Conservation (phyloP, 2,113 vertebrate species). For the Semnornis frantzii region DNA sequence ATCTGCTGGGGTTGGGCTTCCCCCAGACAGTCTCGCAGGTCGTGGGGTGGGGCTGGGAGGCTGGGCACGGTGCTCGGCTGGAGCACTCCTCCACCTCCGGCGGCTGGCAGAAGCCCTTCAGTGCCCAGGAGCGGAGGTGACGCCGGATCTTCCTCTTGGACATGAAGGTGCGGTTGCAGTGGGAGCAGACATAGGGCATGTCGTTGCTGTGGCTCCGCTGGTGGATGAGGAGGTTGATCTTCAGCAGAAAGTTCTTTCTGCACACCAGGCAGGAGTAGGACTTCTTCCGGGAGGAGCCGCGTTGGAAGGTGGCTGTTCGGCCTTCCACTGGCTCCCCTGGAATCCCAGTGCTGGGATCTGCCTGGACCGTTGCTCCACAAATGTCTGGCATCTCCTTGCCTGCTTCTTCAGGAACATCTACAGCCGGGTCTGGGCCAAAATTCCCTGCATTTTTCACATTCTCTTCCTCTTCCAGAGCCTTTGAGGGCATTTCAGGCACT, state of each 20-base stretch:
- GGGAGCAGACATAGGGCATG: not conserved
- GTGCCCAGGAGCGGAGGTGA: not conserved
- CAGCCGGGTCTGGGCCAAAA: not conserved
- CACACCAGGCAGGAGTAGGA: slow-evolving; percentile 14
- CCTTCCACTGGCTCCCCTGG: not conserved
- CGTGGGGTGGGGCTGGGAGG: accelerated
- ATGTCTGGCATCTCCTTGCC: not conserved
- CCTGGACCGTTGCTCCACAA: accelerated
- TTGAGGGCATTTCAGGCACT: accelerated
- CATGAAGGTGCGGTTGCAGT: slow-evolving; percentile 13
- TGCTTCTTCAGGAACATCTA: accelerated
- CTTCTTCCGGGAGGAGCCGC: not conserved
- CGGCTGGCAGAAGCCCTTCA: slow-evolving; percentile 4
- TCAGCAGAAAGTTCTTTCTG: slow-evolving; percentile 32
- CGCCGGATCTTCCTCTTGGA: slow-evolving; percentile 3
- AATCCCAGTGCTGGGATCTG: not conserved
- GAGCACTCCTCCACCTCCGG: not conserved
- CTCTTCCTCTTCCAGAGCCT: not conserved
- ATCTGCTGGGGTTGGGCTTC: not conserved
- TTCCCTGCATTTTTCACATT: not conserved
- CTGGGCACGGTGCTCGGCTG: accelerated
- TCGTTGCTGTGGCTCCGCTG: not conserved
- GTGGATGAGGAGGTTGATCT: slow-evolving; percentile 53
- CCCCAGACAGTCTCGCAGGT: not conserved
- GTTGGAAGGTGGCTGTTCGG: not conserved